Base-by-base conservation (phyloP, 2,113 vertebrate genomes). In the human (Homo sapiens) region DNA sequence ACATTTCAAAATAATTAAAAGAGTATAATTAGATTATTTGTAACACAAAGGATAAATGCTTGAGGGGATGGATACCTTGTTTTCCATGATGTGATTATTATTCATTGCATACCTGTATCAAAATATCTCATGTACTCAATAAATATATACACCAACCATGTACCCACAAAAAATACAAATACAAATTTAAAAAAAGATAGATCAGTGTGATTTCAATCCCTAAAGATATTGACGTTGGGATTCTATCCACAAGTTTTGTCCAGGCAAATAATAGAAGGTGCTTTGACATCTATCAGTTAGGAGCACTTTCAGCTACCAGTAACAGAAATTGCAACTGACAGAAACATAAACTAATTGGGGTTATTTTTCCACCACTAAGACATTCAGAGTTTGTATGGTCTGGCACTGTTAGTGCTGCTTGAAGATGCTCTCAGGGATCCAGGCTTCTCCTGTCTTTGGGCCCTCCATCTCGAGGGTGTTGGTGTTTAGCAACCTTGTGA, bases 251-350 rank as follows among this genome's bases (percentile, higher is more conserved):
- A 52, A 48, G 14, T 80, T 27, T 55, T 75, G 30, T 61, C 59
- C 48, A 82, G 70, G 59, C 43, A 96, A 32, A 86, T 90, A 61
- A 73, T 10, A 82, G 38, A 91, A 92, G 89, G 61, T 38, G n/a
- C 35, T 93, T 83, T 94, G 43, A 82, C 82, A 89, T 16, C 32
- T 79, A 35, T 92, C 92, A 59, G 23, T 84, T 80, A 90, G 38
- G 86, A 91, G 81, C 16, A 30, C 66, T n/a, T 52, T 85, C 18
- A 82, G 57, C 78, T 57, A 35, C 55, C 59, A 83, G 32, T 48
- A 87, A 64, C 17, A 86, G 32, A 90, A 83, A 94, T 89, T 27
- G 23, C 30, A 70, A 38, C 0, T 91, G 68, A 89, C 52, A 86
- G 57, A 61, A 61, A 25, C 27, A 92, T 89, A 85, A 89, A 93